These are phyloP conservation scores for Hyperopisus bebe DNA, from an alignment of 2,113 vertebrate species.

Conservation along the genomic window DNA sequence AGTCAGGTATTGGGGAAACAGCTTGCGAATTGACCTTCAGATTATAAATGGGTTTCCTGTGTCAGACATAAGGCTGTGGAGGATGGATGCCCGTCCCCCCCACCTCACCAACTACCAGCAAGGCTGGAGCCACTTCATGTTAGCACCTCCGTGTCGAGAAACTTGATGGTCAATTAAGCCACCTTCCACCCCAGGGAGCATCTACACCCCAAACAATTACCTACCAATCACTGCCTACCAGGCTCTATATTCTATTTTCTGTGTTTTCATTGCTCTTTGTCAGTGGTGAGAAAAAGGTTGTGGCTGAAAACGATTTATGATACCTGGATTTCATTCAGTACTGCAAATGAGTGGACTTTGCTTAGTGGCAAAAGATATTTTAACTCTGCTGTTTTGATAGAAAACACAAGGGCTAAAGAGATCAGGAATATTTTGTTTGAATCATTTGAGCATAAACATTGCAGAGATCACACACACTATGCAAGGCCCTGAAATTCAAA, in stretches of 20 bases:
- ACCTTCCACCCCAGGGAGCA: neutral
- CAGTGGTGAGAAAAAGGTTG: neutral
- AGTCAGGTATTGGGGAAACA: neutral
- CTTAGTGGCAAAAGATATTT: neutral
- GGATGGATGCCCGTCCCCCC: neutral
- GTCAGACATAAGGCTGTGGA: neutral
- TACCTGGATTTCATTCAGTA: neutral
- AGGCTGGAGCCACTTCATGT: neutral
- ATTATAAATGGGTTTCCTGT: neutral
- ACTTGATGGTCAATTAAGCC: neutral
- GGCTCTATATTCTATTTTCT: neutral
- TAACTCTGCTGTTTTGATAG: neutral
- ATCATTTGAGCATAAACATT: neutral
- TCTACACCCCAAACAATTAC: neutral
- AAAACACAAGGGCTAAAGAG: neutral
- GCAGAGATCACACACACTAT: neutral
- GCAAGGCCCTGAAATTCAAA: neutral
- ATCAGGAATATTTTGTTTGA: neutral
- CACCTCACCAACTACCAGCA: neutral
- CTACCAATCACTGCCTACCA: neutral
- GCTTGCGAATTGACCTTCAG: neutral
- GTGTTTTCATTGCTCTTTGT: neutral
- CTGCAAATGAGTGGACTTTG: neutral
- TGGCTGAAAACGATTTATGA: neutral
- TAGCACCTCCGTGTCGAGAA: conserved; percentile 7